Evolutionary conservation across 1,140 invertebrate genomes (phyloP).

Genomic region (Penaeus indicus): DNA sequence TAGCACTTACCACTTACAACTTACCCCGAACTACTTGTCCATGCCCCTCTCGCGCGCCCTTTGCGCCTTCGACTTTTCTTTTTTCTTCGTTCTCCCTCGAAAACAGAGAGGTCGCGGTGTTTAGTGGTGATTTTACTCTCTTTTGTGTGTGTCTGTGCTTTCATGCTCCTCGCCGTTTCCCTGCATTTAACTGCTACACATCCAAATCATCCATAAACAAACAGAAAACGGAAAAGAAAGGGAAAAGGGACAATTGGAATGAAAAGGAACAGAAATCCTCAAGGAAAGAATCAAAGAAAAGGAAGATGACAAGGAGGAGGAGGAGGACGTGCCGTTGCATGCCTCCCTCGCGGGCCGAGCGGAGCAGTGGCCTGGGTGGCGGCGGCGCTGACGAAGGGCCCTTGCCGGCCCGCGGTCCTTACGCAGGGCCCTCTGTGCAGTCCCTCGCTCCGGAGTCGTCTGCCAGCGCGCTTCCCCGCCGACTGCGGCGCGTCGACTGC

Average conservation of each 20-base stretch:
- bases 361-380: slow-evolving; percentile 56
- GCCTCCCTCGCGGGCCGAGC: slow-evolving; percentile 43
- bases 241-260: neutral
- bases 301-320: neutral
- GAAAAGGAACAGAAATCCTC: neutral
- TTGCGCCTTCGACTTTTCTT: neutral
- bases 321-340: slow-evolving; percentile 4
- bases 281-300: neutral
- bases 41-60: too few species aligned
- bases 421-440: neutral
- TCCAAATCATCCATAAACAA: too few species aligned
- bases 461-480: too few species aligned
- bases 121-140: too few species aligned
- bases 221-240: too few species aligned
- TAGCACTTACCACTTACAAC: too few species aligned
- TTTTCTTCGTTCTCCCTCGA: neutral
- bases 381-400: slow-evolving; percentile 23
- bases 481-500: too few species aligned
- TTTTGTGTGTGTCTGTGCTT: too few species aligned
- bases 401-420: neutral
- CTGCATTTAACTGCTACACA: too few species aligned
- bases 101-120: too few species aligned
- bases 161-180: too few species aligned
- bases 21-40: too few species aligned
- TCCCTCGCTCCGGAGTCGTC: neutral